Evolutionary conservation across 1,140 invertebrate genomes (phyloP), one percentile per base, ranked within the genome.

Genomic region (Megalopta genalis): DNA sequence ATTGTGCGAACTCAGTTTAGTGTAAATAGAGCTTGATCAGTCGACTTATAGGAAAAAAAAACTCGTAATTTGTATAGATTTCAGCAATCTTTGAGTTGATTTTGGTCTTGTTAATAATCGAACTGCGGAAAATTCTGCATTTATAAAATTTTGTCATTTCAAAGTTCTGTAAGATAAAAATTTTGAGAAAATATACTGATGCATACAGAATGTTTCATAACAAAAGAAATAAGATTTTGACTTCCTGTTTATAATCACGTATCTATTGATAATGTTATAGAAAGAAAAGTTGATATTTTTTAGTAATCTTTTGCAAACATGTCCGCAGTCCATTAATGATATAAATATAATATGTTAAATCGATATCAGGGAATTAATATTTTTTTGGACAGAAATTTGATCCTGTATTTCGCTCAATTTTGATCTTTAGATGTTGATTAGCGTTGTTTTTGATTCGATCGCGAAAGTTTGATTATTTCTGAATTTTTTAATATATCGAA

Each of bases 1-100:
- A 52, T 52, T 52, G 18, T 52, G 49, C 16, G 49, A 52, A 52
- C 49, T 52, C 49, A 18, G 49, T 21, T 65, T 46, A 71, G 39
- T 23, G 21, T 77, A 84, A 77, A 77, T 85, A 62, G 27, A 75
- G 73, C 66, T 74, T 85, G 46, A 46, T 60, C 60, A 66, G 25
- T 81, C 57, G 25, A 32, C 3, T 21, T 66, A 52, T 75, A 16
- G 25, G 32, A 32, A 57, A 60, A 78, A 82, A 69, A 65, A 73
- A 18, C 23, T 64, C 27, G 18, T 72, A 62, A 67, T 14, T 1
- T 37, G n/a, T 62, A 65, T 27, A 71, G 71, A 23, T 54, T 67
- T 63, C 59, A 65, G 42, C 62, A 42, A 57, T 23, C 42, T 42
- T 59, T 42, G 12, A 0, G 23, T 54, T 39, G 23, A 76, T 46